These are phyloP conservation scores for Mellilla xanthometata DNA, from an alignment of 2,888 invertebrate species.

Conservation along the genomic window DNA sequence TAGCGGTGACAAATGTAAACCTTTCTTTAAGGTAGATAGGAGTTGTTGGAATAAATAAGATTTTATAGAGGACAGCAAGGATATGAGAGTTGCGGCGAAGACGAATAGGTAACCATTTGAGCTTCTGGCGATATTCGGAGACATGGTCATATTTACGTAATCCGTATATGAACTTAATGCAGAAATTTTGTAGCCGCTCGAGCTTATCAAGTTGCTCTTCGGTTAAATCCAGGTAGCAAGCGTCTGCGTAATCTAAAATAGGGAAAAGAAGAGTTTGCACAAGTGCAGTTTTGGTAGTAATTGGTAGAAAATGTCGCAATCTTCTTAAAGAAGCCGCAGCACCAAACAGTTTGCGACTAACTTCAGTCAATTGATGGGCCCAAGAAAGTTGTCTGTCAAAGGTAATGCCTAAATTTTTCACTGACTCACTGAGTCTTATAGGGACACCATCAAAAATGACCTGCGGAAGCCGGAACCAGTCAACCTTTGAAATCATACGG, in stretches of 20 bases:
- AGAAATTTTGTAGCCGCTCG: background rate
- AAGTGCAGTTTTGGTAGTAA: background rate
- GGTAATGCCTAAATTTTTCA: too few species aligned
- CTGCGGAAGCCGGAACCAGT: background rate
- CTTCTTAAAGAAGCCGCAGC: background rate
- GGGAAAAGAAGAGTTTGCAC: background rate
- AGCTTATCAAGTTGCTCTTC: background rate
- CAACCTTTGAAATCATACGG: background rate
- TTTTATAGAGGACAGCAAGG: background rate
- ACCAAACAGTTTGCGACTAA: background rate
- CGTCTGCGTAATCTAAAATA: background rate
- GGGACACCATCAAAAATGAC: too few species aligned
- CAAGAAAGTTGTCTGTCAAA: too few species aligned
- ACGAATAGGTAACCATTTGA: background rate
- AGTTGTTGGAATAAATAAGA: background rate
- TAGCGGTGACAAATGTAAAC: too few species aligned
- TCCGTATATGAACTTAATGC: background rate
- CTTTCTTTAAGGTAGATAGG: background rate
- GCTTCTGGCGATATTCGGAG: background rate
- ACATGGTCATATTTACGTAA: background rate
- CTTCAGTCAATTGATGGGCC: background rate
- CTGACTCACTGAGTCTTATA: too few species aligned
- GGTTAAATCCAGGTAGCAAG: background rate
- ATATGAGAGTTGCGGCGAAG: background rate
- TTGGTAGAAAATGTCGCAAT: too few species aligned